Evolutionary conservation across 1,140 invertebrate genomes (phyloP).

Genomic region (Lepidurus couesii): DNA sequence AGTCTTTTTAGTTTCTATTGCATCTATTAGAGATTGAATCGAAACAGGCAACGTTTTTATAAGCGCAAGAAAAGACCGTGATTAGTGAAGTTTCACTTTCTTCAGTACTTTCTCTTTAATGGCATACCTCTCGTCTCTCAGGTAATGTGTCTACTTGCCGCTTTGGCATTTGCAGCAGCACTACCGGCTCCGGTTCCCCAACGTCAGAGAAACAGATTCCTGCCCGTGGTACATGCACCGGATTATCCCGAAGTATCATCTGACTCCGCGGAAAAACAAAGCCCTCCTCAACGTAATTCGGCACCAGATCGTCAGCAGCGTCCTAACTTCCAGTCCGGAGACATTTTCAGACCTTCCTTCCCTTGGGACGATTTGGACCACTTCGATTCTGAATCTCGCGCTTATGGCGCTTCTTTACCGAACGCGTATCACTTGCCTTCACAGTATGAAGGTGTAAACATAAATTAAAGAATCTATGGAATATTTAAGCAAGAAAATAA

Average conservation of each 20-base stretch:
- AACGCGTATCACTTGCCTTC: no score
- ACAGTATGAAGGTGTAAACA: no score
- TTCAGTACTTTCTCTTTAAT: slow-evolving; percentile 3
- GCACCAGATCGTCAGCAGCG: background rate
- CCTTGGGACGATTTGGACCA: background rate
- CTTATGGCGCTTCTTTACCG: no score
- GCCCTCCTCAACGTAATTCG: background rate
- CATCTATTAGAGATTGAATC: no score
- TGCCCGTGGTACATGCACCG: background rate
- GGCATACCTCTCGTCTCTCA: background rate
- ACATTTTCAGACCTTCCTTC: background rate
- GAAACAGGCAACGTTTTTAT: background rate
- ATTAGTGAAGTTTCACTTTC: background rate
- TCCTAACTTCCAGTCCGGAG: background rate
- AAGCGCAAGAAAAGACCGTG: background rate
- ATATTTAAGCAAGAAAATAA: no score
- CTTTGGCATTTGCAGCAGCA: background rate
- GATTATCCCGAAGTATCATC: background rate
- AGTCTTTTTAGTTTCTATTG: no score
- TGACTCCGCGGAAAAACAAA: background rate
- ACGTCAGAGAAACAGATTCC: background rate
- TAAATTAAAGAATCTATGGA: no score
- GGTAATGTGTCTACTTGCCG: slow-evolving; percentile 1
- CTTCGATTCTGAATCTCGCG: no score
- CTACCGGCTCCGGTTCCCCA: background rate